Conservation (phyloP, 2,113 vertebrate genomes). For the Pteronura brasiliensis region DNA sequence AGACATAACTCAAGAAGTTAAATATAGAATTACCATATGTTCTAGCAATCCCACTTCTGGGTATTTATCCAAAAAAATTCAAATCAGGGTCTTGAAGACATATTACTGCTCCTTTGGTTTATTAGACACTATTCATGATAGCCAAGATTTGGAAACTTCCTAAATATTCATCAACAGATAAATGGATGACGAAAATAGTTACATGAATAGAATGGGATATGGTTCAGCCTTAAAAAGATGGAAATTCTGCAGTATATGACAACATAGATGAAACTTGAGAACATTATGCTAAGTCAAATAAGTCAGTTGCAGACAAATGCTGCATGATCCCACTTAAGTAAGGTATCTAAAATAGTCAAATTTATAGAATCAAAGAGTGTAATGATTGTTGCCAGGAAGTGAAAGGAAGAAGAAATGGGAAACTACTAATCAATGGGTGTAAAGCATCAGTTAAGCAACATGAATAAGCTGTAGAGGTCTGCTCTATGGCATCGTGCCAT, state of each 20-base stretch:
- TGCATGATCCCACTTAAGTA: neutral
- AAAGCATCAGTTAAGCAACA: neutral
- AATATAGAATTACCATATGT: neutral
- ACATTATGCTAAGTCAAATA: neutral
- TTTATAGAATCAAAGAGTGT: neutral
- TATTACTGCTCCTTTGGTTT: neutral
- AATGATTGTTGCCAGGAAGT: neutral
- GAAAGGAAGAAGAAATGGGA: neutral
- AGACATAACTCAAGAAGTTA: neutral
- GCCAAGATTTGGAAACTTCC: neutral
- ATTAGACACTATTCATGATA: neutral
- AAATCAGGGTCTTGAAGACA: neutral
- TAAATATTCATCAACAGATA: neutral
- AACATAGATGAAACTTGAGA: neutral
- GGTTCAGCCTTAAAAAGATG: neutral
- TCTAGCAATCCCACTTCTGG: neutral
- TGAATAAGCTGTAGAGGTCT: neutral
- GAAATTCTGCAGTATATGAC: neutral
- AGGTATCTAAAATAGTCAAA: neutral
- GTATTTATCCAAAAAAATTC: neutral
- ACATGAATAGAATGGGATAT: neutral
- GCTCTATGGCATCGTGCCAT: neutral
- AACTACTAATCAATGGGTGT: neutral
- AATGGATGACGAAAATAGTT: neutral
- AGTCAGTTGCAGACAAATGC: neutral